phyloP scores from a whole-genome alignment of 2,113 vertebrate species.

The Nestor notabilis region DNA sequence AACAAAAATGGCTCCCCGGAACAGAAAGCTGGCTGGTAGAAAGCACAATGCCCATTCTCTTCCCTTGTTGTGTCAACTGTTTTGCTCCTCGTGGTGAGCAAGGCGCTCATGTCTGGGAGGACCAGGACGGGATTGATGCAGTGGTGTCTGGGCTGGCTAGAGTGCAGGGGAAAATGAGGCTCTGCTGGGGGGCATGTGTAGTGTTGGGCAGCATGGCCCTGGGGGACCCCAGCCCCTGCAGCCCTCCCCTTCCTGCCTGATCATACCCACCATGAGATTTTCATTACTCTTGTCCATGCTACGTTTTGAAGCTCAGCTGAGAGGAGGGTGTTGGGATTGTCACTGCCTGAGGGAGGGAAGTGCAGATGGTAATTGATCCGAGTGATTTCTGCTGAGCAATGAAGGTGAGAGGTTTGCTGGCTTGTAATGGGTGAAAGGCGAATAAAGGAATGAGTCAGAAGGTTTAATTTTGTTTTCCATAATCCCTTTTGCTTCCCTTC shows the following conservation, averaged over 20 bases:
- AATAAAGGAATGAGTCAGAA: background rate
- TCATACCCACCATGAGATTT: accelerated
- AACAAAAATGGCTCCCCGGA: background rate
- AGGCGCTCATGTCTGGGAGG: accelerated
- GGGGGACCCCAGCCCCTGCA: too few species aligned
- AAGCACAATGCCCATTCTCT: background rate
- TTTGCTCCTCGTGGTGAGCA: background rate
- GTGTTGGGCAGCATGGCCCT: accelerated
- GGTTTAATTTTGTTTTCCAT: background rate
- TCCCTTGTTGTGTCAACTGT: background rate
- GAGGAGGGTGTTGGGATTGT: background rate
- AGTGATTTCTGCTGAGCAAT: background rate
- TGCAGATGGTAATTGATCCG: background rate
- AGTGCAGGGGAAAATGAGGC: accelerated
- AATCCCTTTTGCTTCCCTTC: background rate
- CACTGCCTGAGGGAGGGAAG: background rate
- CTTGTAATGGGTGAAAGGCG: background rate
- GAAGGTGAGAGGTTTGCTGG: background rate
- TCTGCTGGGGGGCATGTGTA: background rate
- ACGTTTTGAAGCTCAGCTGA: background rate
- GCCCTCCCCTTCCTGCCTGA: background rate
- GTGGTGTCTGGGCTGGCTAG: accelerated
- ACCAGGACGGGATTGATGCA: accelerated
- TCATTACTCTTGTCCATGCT: background rate
- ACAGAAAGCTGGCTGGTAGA: background rate